A percentile compares a stretch with the other conserved stretches of the same genome.
phyloP scores from a whole-genome alignment of 2,797 vertebrate species.

The Furcifer pardalis region DNA sequence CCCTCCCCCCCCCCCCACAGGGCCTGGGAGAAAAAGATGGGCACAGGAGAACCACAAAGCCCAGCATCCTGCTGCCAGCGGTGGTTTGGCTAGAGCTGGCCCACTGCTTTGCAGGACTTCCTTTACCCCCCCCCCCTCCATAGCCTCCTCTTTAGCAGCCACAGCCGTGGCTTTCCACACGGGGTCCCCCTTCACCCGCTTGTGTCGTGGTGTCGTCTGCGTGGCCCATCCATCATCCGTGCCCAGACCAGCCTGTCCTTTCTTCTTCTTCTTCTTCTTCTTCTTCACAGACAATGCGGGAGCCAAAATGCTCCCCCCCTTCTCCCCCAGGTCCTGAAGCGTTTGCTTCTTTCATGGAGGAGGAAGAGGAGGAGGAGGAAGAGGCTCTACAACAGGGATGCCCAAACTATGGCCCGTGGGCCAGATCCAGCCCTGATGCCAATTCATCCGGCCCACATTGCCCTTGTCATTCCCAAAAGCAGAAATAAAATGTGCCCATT shows the following conservation, averaged over 20 bases:
- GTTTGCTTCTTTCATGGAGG: conserved; percentile 61
- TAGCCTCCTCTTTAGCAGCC: not conserved
- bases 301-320: conserved; percentile 37
- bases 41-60: too few species aligned
- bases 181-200: conserved; percentile 74
- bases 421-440: too few species aligned
- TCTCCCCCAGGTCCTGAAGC: too few species aligned
- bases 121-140: not conserved
- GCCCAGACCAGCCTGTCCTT: conserved; percentile 53
- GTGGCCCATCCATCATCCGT: not conserved
- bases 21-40: too few species aligned
- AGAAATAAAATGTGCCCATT: too few species aligned
- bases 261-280: conserved; percentile 45
- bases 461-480: too few species aligned
- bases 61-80: too few species aligned
- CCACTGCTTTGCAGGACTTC: not conserved
- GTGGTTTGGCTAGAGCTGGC: too few species aligned
- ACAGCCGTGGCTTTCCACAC: conserved; percentile 64
- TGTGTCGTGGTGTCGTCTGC: not conserved
- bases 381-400: too few species aligned
- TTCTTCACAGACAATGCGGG: conserved; percentile 78
- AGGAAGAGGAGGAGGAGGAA: conserved; percentile 74
- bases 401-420: too few species aligned
- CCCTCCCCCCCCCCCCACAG: too few species aligned
- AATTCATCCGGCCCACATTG: too few species aligned